These are phyloP conservation scores for Verasper variegatus DNA, from an alignment of 2,113 vertebrate genomes.

Conservation along the genomic window DNA sequence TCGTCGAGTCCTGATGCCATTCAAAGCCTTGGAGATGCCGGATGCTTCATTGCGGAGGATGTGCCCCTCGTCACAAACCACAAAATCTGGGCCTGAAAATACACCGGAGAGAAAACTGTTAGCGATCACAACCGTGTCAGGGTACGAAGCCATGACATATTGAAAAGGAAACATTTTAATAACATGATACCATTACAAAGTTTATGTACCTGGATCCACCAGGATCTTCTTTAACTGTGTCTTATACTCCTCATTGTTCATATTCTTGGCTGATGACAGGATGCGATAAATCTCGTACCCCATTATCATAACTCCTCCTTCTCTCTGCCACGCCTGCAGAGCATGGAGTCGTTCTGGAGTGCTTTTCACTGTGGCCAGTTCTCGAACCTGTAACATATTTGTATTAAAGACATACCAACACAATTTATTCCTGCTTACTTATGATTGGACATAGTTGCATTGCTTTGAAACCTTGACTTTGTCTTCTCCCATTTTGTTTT, in stretches of 20 bases:
- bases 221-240: constrained; percentile 86
- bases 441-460: background rate
- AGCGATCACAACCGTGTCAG: background rate
- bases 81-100: constrained; percentile 91
- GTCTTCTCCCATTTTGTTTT: constrained; percentile 86
- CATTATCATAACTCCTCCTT: constrained; percentile 93
- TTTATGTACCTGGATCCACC: constrained; percentile 89
- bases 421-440: background rate
- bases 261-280: constrained; percentile 85
- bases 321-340: constrained; percentile 89
- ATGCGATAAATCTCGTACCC: constrained; percentile 95
- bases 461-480: constrained; percentile 85
- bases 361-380: constrained; percentile 88
- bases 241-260: constrained; percentile 82
- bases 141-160: too few relatives aligned
- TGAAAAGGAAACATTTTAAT: constrained; percentile 2
- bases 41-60: constrained; percentile 91
- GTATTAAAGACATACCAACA: background rate
- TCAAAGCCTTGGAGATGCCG: constrained; percentile 93
- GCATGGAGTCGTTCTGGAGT: constrained; percentile 84
- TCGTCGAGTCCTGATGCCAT: constrained; percentile 89
- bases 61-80: constrained; percentile 97
- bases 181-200: background rate
- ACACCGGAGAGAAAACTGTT: background rate
- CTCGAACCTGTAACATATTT: constrained; percentile 83